Base-by-base conservation (phyloP, 2,113 vertebrate genomes). In the Periophthalmodon schlosseri region DNA sequence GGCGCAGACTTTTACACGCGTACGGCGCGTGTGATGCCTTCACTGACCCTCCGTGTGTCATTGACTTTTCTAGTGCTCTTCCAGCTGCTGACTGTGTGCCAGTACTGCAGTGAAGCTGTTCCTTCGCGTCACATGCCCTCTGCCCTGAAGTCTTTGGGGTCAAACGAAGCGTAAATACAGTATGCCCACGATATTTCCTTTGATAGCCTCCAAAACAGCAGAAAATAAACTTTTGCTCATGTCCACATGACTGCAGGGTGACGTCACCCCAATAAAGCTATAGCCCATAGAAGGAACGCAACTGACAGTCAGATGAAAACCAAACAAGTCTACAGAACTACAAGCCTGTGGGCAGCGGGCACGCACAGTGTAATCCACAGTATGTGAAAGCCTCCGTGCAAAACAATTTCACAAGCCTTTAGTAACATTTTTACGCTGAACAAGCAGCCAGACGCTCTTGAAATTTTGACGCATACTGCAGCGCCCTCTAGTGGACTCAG, bases 221-320 rank as follows among this genome's bases (percentile, higher is more conserved):
- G 56, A 0, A 74, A 12, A 57, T 44, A 82, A 86, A 82, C 70
- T 83, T 82, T 71, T 44, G 28, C 34, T 14, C n/a, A 24, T 67
- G 70, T 76, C 63, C 74, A 82, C 72, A 70, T 10, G 82, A 80
- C 84, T 76, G 85, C 88, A 85, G 70, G 54, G 79, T 89, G 72
- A 89, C 87, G 84, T 90, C 88, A 90, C 47, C 64, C 23, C 21
- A 49, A 69, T 75, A 58, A 75, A 75, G 52, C 61, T 69, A 76
- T 61, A 67, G 28, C 16, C 20, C 20, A 21, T 24, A 8, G 9
- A 23, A 57, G n/a, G 6, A 23, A 23, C 10, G 4, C 3, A 12
- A 13, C 14, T 24, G 5, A 13, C 18, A 18, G 64, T 69, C 0
- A 83, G 2, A n/a, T 57, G 21, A 57, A 2, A 6, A 20, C 7